Percentiles rank a stretch among this genome's conserved stretches.
Evolutionary conservation across 2,888 invertebrate genomes (phyloP).

Genomic region (Thyatira batis): DNA sequence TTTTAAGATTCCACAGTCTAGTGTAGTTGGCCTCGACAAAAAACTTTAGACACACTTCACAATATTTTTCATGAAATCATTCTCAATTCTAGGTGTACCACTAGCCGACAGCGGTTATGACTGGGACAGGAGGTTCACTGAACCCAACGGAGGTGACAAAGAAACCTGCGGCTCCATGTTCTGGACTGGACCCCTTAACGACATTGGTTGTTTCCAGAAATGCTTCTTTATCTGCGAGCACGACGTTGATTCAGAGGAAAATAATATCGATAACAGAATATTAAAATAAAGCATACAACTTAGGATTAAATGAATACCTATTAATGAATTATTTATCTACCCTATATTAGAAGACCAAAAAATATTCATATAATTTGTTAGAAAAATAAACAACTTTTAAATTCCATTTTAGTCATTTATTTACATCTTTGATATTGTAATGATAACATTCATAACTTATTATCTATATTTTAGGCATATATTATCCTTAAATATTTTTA

Average conservation of each 20-base stretch:
- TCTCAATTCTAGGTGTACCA: constrained; percentile 36
- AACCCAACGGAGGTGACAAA: constrained; percentile 54
- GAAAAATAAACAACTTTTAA: too few relatives aligned
- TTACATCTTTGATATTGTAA: too few relatives aligned
- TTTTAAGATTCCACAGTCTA: too few relatives aligned
- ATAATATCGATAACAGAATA: constrained; percentile 22
- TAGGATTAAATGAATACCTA: neutral
- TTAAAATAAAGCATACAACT: constrained; percentile 3
- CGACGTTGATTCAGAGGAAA: constrained; percentile 35
- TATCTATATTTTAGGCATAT: too few relatives aligned
- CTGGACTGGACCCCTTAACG: constrained; percentile 56
- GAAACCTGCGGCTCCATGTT: constrained; percentile 67
- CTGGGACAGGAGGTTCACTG: constrained; percentile 47
- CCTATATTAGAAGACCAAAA: too few relatives aligned
- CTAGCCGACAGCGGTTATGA: constrained; percentile 51
- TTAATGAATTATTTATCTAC: too few relatives aligned
- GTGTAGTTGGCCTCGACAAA: neutral
- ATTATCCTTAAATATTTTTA: too few relatives aligned
- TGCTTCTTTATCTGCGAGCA: constrained; percentile 68
- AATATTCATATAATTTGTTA: too few relatives aligned
- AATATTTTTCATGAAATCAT: too few relatives aligned
- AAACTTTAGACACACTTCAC: too few relatives aligned
- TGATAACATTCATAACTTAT: too few relatives aligned
- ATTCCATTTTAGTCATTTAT: too few relatives aligned
- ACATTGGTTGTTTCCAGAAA: constrained; percentile 45